Evolutionary conservation across 2,797 vertebrate species (phyloP), one percentile per base, ranked within the genome.

Genomic region (Acropternis orthonyx): DNA sequence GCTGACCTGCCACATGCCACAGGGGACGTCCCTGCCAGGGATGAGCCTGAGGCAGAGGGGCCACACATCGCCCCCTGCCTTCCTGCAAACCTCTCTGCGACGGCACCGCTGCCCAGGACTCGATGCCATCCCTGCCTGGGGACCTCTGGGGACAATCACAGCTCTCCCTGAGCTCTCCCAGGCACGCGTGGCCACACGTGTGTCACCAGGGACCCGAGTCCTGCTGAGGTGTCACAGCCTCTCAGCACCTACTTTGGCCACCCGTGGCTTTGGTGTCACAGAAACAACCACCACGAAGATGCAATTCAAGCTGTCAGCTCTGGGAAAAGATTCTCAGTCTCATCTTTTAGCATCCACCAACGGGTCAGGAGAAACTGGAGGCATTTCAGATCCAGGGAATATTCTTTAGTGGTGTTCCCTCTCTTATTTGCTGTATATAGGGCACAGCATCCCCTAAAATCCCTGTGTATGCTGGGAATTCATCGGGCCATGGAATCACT

Each of bases 71-170:
- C 39, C 58, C 69, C 56, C 26, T 20, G 34, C 11, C 62, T 39
- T 23, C 37, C 55, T 54, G 39, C 14, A 55, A 12, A 28, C 16
- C 67, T 20, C 61, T 37, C 10, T 9, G 71, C n/a, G 81, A 9
- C 30, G 37, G 27, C 59, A 62, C 37, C 26, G 8, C n/a, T 58
- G 30, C 62, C 30, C 54, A 27, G 30, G 6, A 30, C 28, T 34
- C 34, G 62, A 12, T 73, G 46, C 32, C 28, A 5, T 22, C 0
- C 0, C 58, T 83, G 58, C 59, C 61, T 39, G 32, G 5, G 5
- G 27, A 49, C 48, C 37, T 12, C 27, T 0, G 0, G 28, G n/a
- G 49, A n/a, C 1, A 1, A 27, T 11, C 62, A 48, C 16, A 56
- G 54, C 28, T 52, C 30, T 58, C n/a, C 54, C 41, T 7, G 28